Evolutionary conservation across 2,797 vertebrate species (phyloP), one percentile per base, ranked within the genome.

Genomic region (Peromyscus nudipes): DNA sequence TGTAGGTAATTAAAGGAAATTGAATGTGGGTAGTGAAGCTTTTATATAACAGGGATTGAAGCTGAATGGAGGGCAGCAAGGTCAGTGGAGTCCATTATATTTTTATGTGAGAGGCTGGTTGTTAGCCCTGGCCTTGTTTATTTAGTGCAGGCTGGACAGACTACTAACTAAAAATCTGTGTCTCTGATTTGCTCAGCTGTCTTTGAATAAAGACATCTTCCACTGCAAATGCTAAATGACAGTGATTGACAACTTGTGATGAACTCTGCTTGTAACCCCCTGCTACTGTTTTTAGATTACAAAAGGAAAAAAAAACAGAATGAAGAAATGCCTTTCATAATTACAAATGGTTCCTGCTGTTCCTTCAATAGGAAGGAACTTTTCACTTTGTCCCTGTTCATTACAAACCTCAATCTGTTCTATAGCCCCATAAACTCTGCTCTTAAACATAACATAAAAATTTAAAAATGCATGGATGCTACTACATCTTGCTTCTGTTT

Each of bases 1-100:
- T 99, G 99, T 99, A 98, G 98, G 99, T 99, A 99, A 99, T 99
- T 99, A 99, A 99, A 99, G 99, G 98, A 99, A 99, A 99, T 99
- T 99, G 99, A 99, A 99, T 99, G 98, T 98, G 98, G 99, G 99
- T 98, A 99, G 98, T 98, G 98, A 98, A 98, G 98, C 99, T 99
- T 99, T 99, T 99, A 99, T 99, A 98, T 98, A 98, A 98, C 98
- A 98, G 98, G 98, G 98, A 98, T 98, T 98, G 98, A 98, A 99
- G 99, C 99, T 99, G 98, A 99, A 99, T 99, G 98, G 98, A 98
- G 99, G 99, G 98, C 98, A 98, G 97, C 0, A 80, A 98, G 99
- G 99, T 99, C 99, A 99, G 98, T 95, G 97, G 97, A 99, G 98
- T 98, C 99, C 98, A 99, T 99, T 99, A 99, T 99, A 98, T 98